Conservation (phyloP, 2,797 vertebrate genomes). For the Micrastur ruficollis region DNA sequence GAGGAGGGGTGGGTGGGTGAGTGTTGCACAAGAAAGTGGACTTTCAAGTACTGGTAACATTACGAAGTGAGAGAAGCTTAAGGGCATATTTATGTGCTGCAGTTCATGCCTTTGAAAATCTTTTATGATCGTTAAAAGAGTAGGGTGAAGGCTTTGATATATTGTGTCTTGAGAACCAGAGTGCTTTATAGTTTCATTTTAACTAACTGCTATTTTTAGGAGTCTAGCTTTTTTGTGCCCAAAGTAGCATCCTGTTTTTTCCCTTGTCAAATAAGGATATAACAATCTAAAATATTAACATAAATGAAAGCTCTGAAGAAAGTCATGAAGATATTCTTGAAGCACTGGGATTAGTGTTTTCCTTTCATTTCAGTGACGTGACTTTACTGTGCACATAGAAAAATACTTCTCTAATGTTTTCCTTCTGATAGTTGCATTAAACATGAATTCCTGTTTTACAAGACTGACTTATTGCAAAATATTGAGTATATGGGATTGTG, state of each 20-base stretch:
- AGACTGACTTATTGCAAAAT: neutral
- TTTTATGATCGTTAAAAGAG: neutral
- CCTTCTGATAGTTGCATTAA: neutral
- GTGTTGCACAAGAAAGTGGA: neutral
- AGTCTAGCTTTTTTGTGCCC: neutral
- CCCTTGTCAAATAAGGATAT: neutral
- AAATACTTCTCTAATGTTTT: neutral
- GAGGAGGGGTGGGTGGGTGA: neutral
- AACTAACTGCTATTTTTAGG: neutral
- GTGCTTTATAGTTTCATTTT: neutral
- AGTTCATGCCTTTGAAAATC: constrained; percentile 23
- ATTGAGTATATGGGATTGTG: neutral
- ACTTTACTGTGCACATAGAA: neutral
- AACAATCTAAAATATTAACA: neutral
- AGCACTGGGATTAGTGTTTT: neutral
- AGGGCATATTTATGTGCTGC: neutral
- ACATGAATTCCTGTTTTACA: neutral
- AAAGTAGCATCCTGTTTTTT: neutral
- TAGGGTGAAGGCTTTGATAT: neutral
- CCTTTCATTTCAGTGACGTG: neutral
- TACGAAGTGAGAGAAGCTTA: neutral
- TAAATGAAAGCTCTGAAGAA: neutral
- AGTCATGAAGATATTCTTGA: neutral
- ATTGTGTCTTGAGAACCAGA: neutral
- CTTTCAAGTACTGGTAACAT: neutral